Base-by-base conservation (phyloP, 1,140 invertebrate species). In the Aporrectodea caliginosa region DNA sequence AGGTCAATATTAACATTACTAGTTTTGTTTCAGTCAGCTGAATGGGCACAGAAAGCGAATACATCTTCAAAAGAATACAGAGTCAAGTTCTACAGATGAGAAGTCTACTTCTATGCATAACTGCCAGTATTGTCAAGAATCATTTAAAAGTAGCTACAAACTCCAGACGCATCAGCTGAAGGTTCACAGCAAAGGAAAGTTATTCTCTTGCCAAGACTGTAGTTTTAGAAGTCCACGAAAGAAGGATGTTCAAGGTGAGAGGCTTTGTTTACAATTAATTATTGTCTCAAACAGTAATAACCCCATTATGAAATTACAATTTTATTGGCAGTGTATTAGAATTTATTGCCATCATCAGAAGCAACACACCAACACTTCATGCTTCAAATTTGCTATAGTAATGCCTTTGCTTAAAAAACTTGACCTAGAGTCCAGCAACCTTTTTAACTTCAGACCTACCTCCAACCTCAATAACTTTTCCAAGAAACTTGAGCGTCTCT, bases 241-340 rank as follows among this genome's bases (percentile, higher is more conserved):
- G 72, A 81, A 81, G 74, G 80, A 81, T 74, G 75, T 81, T 33
- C 80, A 81, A 78, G 80, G 80, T 81, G 16, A 27, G 35, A 0
- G 16, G 35, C 68, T 68, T 58, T 74, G 1, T 1, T 70, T 27
- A 70, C 69, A n/a, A n/a, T n/a, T n/a, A n/a, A n/a, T n/a, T n/a
- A n/a, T n/a, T n/a, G n/a, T n/a, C n/a, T n/a, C n/a, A n/a, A n/a
- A n/a, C n/a, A n/a, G n/a, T n/a, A n/a, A n/a, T n/a, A n/a, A n/a
- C n/a, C n/a, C n/a, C n/a, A n/a, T n/a, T n/a, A n/a, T n/a, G n/a
- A n/a, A n/a, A n/a, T n/a, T n/a, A n/a, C n/a, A n/a, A n/a, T n/a
- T n/a, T n/a, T n/a, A n/a, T n/a, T n/a, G n/a, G n/a, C n/a, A n/a
- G n/a, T n/a, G n/a, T n/a, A n/a, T n/a, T n/a, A n/a, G n/a, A n/a